A percentile compares a stretch with the other conserved stretches of the same genome.
phyloP scores from a whole-genome alignment of 1,140 invertebrate species.

The Neotoxoptera formosana region DNA sequence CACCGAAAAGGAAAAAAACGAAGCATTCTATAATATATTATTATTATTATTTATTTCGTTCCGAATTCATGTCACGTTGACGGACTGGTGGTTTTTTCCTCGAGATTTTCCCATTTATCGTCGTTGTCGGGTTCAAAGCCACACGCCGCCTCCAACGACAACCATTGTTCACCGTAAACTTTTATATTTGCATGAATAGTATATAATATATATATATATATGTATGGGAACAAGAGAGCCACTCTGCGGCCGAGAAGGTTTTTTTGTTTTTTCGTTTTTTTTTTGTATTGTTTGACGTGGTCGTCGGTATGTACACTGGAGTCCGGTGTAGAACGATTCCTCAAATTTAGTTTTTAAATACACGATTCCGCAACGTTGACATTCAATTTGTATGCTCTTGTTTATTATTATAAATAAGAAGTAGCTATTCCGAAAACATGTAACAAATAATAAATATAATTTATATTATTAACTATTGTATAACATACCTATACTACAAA shows the following conservation, averaged over 20 bases:
- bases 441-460: no score
- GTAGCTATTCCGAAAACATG: no score
- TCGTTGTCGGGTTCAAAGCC: conserved; percentile 3
- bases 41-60: neutral
- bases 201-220: neutral
- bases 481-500: no score
- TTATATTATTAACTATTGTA: no score
- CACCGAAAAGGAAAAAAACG: neutral
- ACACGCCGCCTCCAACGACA: neutral
- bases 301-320: neutral
- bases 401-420: no score
- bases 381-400: no score
- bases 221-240: neutral
- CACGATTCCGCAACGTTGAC: no score
- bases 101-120: neutral
- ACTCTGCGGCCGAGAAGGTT: neutral
- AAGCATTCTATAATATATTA: neutral
- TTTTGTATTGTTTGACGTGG: neutral
- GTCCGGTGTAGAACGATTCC: no score
- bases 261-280: no score
- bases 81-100: neutral
- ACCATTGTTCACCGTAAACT: neutral
- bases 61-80: conserved; percentile 26
- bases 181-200: neutral
- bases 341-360: no score